Base-by-base conservation (phyloP, 2,888 invertebrate genomes). In the Neoscelio sp. region DNA sequence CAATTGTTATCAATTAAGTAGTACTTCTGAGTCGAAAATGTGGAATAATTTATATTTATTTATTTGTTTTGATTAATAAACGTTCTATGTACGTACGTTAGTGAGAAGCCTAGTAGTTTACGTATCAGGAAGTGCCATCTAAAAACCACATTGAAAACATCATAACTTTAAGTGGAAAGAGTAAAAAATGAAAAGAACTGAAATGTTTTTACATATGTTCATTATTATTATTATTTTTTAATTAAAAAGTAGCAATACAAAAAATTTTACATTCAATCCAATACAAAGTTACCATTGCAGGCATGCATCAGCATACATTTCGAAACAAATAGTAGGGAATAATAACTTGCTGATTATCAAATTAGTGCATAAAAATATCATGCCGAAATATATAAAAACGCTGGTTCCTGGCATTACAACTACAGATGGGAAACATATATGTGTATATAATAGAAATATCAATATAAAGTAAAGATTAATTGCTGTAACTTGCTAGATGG, bases 211-310 rank as follows among this genome's bases (percentile, higher is more conserved):
- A 42, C 33, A 58, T 40, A 26, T 10, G 17, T 65, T 48, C 38
- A 15, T 42, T 35, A 26, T 73, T 58, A 67, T 75, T 46, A 54
- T 64, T 40, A 38, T 62, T 68, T 68, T 86, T 87, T 87, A 86
- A 88, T 88, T 88, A 86, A 86, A 87, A 87, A 88, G 82, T 87
- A 87, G 80, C 86, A 85, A 87, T 88, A 89, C 88, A 89, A 89
- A 89, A 88, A 83, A 80, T 81, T 80, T 68, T 82, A 83, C 75
- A 83, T 87, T 87, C 81, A 85, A 82, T 84, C 84, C 82, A 85
- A 87, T 87, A 84, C 82, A 86, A 84, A 83, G 81, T 86, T 84
- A 83, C 82, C 75, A 85, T 78, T 82, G 80, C 58, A 68, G 75
- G 80, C 75, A 80, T 75, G 79, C 76, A 84, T 77, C 62, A 82